These are phyloP conservation scores for Psettodes erumei DNA, from an alignment of 2,113 vertebrate species.

Conservation along the genomic window DNA sequence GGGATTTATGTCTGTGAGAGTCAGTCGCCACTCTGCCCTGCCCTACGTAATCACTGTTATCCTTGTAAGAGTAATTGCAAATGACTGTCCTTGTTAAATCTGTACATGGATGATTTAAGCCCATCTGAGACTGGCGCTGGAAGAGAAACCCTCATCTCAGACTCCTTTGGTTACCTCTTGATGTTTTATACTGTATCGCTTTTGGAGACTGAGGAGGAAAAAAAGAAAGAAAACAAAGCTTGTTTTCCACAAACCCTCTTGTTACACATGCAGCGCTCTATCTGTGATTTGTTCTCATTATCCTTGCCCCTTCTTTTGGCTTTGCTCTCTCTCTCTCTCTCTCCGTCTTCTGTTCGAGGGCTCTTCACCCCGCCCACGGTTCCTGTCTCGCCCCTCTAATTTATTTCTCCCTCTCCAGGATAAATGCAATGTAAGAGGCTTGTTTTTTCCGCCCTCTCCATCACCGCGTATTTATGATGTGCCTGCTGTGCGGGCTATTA, in stretches of 20 bases:
- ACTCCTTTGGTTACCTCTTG: slow-evolving; percentile 30
- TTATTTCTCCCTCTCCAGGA: slow-evolving; percentile 66
- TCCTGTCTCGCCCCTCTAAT: slow-evolving; percentile 55
- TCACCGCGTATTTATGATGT: slow-evolving; percentile 67
- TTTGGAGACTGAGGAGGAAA: neutral
- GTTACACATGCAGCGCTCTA: slow-evolving; percentile 18
- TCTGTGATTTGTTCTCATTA: slow-evolving; percentile 55
- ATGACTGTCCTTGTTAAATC: slow-evolving; percentile 51
- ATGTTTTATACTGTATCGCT: neutral
- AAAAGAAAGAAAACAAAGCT: neutral
- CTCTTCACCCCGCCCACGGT: slow-evolving; percentile 52
- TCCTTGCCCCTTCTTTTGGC: slow-evolving; percentile 31
- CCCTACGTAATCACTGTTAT: slow-evolving; percentile 38
- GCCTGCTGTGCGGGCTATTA: slow-evolving; percentile 58
- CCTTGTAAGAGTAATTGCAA: slow-evolving; percentile 40
- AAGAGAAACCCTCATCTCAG: slow-evolving; percentile 16
- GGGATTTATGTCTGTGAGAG: slow-evolving; percentile 20
- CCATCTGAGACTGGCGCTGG: slow-evolving; percentile 17
- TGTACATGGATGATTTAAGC: slow-evolving; percentile 48
- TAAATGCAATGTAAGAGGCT: slow-evolving; percentile 58
- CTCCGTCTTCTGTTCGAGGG: slow-evolving; percentile 37
- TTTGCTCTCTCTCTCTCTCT: slow-evolving; percentile 26
- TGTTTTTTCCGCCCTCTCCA: slow-evolving; percentile 56
- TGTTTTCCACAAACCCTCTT: slow-evolving; percentile 32
- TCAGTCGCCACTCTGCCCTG: neutral